Conservation (phyloP, 2,113 vertebrate genomes). For the Tyrannus savana region DNA sequence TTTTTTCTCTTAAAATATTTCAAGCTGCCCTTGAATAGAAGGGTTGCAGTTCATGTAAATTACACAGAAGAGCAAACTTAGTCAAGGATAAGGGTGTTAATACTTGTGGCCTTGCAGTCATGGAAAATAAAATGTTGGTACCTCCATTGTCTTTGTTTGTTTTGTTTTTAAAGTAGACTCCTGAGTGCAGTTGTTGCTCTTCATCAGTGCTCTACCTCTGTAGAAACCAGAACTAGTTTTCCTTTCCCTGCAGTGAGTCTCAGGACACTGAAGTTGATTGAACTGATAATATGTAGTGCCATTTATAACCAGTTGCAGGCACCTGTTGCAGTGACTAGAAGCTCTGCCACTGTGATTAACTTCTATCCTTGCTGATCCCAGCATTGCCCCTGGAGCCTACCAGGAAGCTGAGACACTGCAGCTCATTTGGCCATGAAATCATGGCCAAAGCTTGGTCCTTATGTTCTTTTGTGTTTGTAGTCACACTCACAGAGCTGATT, state of each 20-base stretch:
- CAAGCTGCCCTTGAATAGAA: not conserved
- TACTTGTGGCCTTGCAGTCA: not conserved
- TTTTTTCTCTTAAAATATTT: not conserved
- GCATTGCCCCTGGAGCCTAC: not conserved
- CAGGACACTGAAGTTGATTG: not conserved
- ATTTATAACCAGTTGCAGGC: not conserved
- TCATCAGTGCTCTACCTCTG: not conserved
- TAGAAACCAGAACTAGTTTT: not conserved
- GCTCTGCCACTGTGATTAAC: not conserved
- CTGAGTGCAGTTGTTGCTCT: not conserved
- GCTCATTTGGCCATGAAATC: not conserved
- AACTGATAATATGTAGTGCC: rapidly evolving
- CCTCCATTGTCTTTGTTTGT: not conserved
- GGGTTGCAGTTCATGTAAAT: not conserved
- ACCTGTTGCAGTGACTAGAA: rapidly evolving
- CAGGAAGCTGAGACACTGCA: not conserved
- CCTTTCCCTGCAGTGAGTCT: not conserved
- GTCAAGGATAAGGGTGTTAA: not conserved
- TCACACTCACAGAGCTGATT: not conserved
- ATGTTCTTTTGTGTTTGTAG: not conserved
- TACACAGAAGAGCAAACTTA: not conserved
- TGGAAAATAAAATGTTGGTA: conserved; percentile 33
- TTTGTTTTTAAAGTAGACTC: not conserved
- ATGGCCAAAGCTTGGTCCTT: not conserved
- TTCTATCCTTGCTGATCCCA: not conserved